Percentiles rank a stretch among this genome's conserved stretches.
phyloP scores from a whole-genome alignment of 1,140 invertebrate species.

The Schlechtendalia chinensis region DNA sequence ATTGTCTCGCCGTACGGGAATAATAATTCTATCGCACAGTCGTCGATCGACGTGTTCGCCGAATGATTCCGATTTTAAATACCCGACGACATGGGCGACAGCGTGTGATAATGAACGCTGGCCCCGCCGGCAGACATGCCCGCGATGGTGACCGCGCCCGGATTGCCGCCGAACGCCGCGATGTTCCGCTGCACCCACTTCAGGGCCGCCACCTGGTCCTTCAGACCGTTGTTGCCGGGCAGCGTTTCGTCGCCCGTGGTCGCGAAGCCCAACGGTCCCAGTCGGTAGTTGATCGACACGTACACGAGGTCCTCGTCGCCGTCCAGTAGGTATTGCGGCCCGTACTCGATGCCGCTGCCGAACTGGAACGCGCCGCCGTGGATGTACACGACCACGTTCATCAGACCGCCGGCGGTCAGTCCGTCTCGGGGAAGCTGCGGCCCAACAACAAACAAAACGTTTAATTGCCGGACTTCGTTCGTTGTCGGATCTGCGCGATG shows the following conservation, averaged over 20 bases:
- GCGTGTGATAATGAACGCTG: conserved; percentile 66
- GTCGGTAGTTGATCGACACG: conserved; percentile 66
- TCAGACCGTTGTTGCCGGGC: conserved; percentile 66
- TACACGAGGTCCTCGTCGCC: conserved; percentile 61
- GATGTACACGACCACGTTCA: conserved; percentile 61
- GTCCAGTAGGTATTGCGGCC: conserved; percentile 62
- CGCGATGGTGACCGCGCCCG: conserved; percentile 60
- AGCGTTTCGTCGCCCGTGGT: conserved; percentile 61
- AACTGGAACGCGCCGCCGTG: conserved; percentile 64
- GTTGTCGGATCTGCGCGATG: too few species aligned
- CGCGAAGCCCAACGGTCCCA: conserved; percentile 64
- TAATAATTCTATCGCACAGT: too few species aligned
- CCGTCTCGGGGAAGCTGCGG: conserved; percentile 50
- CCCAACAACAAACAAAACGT: too few species aligned
- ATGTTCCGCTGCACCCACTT: conserved; percentile 66
- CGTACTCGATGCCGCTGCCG: conserved; percentile 59
- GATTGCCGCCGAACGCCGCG: conserved; percentile 62
- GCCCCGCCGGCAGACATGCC: conserved; percentile 64
- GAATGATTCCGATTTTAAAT: too few species aligned
- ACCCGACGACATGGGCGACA: conserved; percentile 58
- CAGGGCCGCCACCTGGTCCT: conserved; percentile 66
- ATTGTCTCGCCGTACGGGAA: too few species aligned
- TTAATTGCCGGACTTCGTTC: too few species aligned
- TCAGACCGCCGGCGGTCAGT: conserved; percentile 6
- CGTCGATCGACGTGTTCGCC: too few species aligned